A percentile compares a stretch with the other conserved stretches of the same genome.
Evolutionary conservation across 1,140 invertebrate species (phyloP).

Genomic region (Cheumatopsyche charites): DNA sequence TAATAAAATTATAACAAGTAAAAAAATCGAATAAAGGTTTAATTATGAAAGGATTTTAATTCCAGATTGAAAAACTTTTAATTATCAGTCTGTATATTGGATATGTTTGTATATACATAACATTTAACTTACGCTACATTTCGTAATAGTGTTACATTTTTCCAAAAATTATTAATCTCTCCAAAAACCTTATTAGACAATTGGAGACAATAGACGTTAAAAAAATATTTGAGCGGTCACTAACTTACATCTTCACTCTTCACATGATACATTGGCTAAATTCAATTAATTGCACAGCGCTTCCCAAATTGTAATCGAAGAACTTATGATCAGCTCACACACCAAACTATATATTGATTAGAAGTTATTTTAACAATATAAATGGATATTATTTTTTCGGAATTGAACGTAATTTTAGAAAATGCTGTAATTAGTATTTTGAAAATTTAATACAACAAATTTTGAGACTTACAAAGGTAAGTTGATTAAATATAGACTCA

Average conservation of each 20-base stretch:
- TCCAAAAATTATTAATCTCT: slow-evolving; percentile 39
- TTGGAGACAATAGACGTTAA: slow-evolving; percentile 44
- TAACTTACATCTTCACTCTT: slow-evolving; percentile 25
- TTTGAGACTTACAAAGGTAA: no score
- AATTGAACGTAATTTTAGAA: no score
- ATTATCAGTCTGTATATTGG: slow-evolving; percentile 65
- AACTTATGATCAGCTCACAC: no score
- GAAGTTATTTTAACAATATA: no score
- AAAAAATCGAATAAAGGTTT: background rate
- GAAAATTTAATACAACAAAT: no score
- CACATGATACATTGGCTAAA: slow-evolving; percentile 15
- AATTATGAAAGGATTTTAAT: background rate
- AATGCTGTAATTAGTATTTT: no score
- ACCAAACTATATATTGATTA: no score
- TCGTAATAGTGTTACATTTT: slow-evolving; percentile 42
- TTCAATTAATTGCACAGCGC: no score
- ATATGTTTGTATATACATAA: slow-evolving; percentile 61
- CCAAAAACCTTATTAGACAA: slow-evolving; percentile 43
- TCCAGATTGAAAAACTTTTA: slow-evolving; percentile 35
- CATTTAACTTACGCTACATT: slow-evolving; percentile 48
- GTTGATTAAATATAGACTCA: no score
- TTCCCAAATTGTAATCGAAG: no score
- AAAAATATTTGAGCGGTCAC: slow-evolving; percentile 42
- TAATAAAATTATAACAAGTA: background rate
- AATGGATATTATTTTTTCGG: no score